Conservation (phyloP, 2,888 invertebrate species). For the Calliphora vomitoria region DNA sequence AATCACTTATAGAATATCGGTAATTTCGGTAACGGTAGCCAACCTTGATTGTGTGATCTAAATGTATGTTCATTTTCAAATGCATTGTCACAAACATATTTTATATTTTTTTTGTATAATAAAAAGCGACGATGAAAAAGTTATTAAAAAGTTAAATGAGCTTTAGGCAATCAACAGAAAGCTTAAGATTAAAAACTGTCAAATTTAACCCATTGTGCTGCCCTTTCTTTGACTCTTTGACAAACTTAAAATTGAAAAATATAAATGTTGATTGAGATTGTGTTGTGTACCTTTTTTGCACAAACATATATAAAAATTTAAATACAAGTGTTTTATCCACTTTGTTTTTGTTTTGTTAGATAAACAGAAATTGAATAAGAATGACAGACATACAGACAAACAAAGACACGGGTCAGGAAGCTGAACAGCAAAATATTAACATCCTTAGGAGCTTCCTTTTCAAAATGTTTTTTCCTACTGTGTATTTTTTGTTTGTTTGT, state of each 20-base stretch:
- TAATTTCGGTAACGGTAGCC: no score
- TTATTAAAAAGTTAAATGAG: no score
- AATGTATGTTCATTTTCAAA: no score
- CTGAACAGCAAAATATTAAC: slow-evolving; percentile 39
- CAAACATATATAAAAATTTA: background rate
- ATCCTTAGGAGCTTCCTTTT: slow-evolving; percentile 44
- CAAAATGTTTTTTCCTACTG: background rate
- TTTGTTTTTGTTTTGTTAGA: background rate
- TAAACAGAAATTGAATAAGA: slow-evolving; percentile 14
- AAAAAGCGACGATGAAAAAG: no score
- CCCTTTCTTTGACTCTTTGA: background rate
- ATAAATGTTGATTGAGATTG: slow-evolving; percentile 32
- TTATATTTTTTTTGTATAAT: no score
- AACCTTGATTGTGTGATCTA: no score
- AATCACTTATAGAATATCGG: no score
- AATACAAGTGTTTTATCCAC: slow-evolving; percentile 19
- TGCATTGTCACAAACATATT: no score
- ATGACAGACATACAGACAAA: background rate
- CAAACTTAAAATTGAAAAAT: slow-evolving; percentile 13
- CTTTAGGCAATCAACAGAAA: no score
- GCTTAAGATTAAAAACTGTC: no score
- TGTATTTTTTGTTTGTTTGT: no score
- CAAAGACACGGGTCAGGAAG: slow-evolving; percentile 23
- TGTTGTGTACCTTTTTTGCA: background rate
- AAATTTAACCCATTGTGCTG: background rate